phyloP scores from a whole-genome alignment of 2,797 vertebrate genomes.

The Chiroxiphia lanceolata region DNA sequence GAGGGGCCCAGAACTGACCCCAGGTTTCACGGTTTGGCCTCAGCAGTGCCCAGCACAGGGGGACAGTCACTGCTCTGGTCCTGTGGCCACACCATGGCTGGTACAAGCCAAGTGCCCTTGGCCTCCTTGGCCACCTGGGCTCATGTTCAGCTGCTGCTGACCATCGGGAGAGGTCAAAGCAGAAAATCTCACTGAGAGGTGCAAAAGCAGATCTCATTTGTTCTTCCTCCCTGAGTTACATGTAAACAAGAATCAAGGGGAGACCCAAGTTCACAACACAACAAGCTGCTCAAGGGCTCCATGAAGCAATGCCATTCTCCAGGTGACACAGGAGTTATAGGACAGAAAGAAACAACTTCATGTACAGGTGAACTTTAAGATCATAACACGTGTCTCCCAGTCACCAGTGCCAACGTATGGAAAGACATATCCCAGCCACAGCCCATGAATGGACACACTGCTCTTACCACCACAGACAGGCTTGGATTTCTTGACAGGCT shows the following conservation, averaged over 20 bases:
- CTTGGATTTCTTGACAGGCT: not conserved
- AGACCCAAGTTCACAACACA: not conserved
- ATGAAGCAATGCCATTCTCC: not conserved
- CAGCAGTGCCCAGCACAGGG: not conserved
- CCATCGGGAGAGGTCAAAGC: not conserved
- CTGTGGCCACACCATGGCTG: not conserved
- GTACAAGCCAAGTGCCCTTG: not conserved
- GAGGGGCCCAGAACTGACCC: not conserved
- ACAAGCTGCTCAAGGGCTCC: not conserved
- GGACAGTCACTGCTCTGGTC: not conserved
- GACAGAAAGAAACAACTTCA: not conserved
- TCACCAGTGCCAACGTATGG: accelerated
- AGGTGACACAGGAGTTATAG: not conserved
- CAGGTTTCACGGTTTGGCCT: not conserved
- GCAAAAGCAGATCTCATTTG: not conserved
- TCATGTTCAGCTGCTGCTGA: not conserved
- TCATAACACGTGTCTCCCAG: not conserved
- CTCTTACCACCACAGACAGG: not conserved
- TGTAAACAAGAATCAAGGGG: not conserved
- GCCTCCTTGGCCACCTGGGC: not conserved
- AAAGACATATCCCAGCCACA: not conserved
- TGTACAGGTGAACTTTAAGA: not conserved
- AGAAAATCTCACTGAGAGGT: not conserved
- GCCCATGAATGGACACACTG: accelerated
- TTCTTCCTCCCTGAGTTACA: not conserved